phyloP scores from a whole-genome alignment of 1,140 invertebrate genomes.

The Pararge aegeria region DNA sequence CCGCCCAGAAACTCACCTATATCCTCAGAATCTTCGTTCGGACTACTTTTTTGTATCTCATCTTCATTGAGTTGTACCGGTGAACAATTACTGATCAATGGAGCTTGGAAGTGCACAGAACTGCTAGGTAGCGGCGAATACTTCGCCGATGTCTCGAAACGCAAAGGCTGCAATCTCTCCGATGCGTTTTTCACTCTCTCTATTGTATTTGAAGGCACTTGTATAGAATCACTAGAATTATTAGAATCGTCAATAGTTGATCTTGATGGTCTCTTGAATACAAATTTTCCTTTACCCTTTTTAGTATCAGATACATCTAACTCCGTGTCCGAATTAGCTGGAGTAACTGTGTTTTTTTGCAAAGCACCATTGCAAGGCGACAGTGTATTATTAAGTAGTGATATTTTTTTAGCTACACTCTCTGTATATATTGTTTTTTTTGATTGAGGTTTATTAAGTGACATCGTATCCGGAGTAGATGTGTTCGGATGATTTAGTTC shows the following conservation, averaged over 20 bases:
- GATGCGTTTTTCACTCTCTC: constrained; percentile 62
- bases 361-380: constrained; percentile 43
- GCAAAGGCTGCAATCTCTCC: constrained; percentile 60
- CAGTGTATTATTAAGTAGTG: constrained; percentile 41
- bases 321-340: constrained; percentile 33
- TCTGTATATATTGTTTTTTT: constrained; percentile 45
- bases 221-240: constrained; percentile 18
- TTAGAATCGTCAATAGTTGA: constrained; percentile 31
- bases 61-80: constrained; percentile 21
- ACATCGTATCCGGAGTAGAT: constrained; percentile 42
- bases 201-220: constrained; percentile 57
- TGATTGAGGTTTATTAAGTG: constrained; percentile 29
- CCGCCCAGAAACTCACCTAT: not conserved
- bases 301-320: constrained; percentile 32
- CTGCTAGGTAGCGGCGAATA: constrained; percentile 48
- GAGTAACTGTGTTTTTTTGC: constrained; percentile 30
- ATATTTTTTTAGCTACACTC: constrained; percentile 40
- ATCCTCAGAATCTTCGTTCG: constrained; percentile 1
- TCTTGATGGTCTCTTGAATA: constrained; percentile 66
- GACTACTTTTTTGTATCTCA: not conserved
- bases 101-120: constrained; percentile 64
- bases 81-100: constrained; percentile 45
- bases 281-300: constrained; percentile 65
- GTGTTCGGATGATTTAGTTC: constrained; percentile 28
- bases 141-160: constrained; percentile 36